Percentiles rank a stretch among this genome's conserved stretches.
phyloP scores from a whole-genome alignment of 2,113 vertebrate species.

The Neolamprologus tretocephalus region DNA sequence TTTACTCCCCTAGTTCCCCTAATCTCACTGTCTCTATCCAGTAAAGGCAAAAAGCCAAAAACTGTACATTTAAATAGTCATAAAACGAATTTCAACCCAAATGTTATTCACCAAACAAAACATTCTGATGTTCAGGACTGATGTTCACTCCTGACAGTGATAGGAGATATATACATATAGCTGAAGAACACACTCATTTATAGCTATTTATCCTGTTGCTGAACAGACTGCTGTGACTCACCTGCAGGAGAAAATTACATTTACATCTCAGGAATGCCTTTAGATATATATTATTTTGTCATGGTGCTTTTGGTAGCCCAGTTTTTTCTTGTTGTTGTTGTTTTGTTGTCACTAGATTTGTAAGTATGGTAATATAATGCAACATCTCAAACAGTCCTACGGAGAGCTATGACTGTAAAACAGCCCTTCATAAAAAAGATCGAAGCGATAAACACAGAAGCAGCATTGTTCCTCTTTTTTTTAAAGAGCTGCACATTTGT shows the following conservation, averaged over 20 bases:
- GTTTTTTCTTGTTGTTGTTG: not conserved
- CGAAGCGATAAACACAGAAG: not conserved
- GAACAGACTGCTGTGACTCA: slow-evolving; percentile 2
- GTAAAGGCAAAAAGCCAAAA: not conserved
- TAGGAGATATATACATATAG: not conserved
- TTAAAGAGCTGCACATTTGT: not conserved
- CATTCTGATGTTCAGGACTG: not conserved
- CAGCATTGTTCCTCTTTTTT: not conserved
- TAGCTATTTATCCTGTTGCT: not conserved
- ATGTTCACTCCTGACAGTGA: not conserved
- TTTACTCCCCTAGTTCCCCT: not conserved
- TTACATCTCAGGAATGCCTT: not conserved
- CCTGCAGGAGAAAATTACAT: slow-evolving; percentile 1
- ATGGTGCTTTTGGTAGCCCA: not conserved
- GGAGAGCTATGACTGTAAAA: not conserved
- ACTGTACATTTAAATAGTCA: not conserved
- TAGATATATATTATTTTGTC: not conserved
- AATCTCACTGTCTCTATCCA: not conserved
- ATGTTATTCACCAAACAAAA: not conserved
- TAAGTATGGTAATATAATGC: not conserved
- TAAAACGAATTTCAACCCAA: not conserved
- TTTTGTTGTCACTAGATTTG: not conserved
- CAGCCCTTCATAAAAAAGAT: not conserved
- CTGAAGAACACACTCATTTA: not conserved
- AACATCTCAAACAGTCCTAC: not conserved